Evolutionary conservation across 2,888 invertebrate species (phyloP), one percentile per base, ranked within the genome.

Genomic region (Hydrotaea diabolus): DNA sequence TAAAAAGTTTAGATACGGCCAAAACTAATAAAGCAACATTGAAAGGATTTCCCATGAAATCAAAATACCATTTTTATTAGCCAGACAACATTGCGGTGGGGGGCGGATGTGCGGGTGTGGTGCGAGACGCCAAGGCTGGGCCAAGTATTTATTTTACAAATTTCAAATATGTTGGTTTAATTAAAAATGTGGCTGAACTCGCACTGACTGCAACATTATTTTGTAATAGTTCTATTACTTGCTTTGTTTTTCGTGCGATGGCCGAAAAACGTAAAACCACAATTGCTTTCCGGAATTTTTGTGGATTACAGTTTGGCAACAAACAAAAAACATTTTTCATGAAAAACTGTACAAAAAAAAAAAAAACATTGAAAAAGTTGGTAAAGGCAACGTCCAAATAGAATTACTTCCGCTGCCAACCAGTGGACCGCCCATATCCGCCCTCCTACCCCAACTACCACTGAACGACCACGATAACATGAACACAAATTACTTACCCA

Each of bases 401-500:
- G 13, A 49, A 49, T 49, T 49, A 49, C 49, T 43, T 43, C 5
- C 43, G 3, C 13, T 4, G 43, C 43, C 43, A 9, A 9, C 43
- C 13, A 43, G 43, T 57, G 23, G 19, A 23, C 2, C 26, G 23
- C 23, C 26, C 15, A 1, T 23, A 59, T 26, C 23, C 59, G 3
- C n/a, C 49, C 49, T 2, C 49, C 15, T 3, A 7, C n/a, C 49
- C 43, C 43, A 43, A n/a, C 49, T 2, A 31, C 13, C 49, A 49
- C 9, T 9, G 7, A 39, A 3, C 39, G 9, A 13, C 49, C 49
- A 8, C 4, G 7, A 17, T 21, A n/a, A 11, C 57, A 21, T 8
- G 15, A 1, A 62, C 15, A 62, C 19, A 53, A 64, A 26, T 83
- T 88, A 94, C 96, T 95, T 93, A 96, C 96, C 94, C 90, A 96